Evolutionary conservation across 2,113 vertebrate species (phyloP), one percentile per base, ranked within the genome.

Genomic region (Lota lota): DNA sequence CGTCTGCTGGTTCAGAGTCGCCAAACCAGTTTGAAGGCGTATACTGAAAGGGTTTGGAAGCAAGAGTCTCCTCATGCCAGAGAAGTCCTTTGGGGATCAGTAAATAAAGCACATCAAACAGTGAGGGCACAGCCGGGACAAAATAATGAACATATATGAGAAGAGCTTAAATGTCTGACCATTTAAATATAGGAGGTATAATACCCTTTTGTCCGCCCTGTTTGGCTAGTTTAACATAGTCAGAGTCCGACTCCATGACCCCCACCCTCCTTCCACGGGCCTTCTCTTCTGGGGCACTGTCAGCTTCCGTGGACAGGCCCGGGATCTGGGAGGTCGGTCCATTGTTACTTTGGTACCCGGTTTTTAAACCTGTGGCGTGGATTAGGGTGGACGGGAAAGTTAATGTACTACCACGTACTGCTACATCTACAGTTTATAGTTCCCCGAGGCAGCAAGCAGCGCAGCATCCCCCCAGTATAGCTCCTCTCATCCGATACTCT

Each of bases 201-300:
- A 1, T 84, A 92, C 91, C 89, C 28, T 83, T 88, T 12, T 89
- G 87, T 0, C 91, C 91, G 67, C 90, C 91, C 89, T 89, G 89
- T 75, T 92, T 92, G 60, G 90, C 88, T 51, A 92, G 84, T 56
- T 91, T 91, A 61, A 89, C 60, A 62, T 90, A 92, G 8, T 87
- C 90, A 15, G 91, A 91, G 62, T 92, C 91, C 4, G 75, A 76
- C 0, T 88, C 85, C 6, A 80, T 66, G 61, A 91, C 70, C 10
- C 78, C 79, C 0, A 33, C 66, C 28, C 91, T 88, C 2, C 86
- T 79, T 0, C 91, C 88, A 17, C 71, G 51, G 63, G 15, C 62
- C 77, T 4, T 87, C 63, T 85, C 84, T n/a, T 84, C 74, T 6
- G 65, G 60, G 12, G 58, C 22, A 3, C 16, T 1, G 17, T 18